These are phyloP conservation scores for Heliornis fulica DNA, from an alignment of 2,113 vertebrate genomes.

Conservation along the genomic window DNA sequence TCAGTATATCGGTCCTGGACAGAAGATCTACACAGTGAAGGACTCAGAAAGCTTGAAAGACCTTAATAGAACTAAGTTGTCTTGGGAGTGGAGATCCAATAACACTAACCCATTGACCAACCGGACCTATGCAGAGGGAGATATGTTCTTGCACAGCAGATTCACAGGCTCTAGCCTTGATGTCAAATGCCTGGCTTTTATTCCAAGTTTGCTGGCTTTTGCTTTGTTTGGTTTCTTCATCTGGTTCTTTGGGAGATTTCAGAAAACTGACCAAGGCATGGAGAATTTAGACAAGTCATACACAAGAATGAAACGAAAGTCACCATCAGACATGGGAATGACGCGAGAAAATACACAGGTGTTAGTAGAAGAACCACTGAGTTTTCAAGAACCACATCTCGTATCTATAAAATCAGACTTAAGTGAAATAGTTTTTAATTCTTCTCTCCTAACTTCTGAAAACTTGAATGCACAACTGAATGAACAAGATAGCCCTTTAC, in stretches of 20 bases:
- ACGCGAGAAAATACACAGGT: constrained; percentile 86
- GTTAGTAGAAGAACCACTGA: constrained; percentile 79
- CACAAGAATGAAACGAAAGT: constrained; percentile 93
- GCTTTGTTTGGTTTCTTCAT: constrained; percentile 94
- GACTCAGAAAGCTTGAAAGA: constrained; percentile 86
- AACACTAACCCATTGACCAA: constrained; percentile 86
- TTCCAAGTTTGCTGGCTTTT: constrained; percentile 93
- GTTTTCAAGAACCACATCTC: constrained; percentile 79
- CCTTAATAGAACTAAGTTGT: constrained; percentile 92
- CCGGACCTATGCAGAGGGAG: constrained; percentile 81
- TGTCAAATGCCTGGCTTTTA: constrained; percentile 93
- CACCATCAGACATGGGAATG: constrained; percentile 88
- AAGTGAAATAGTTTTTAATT: constrained; percentile 80
- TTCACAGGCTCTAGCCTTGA: constrained; percentile 88
- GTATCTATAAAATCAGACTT: constrained; percentile 84
- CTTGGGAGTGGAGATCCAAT: constrained; percentile 90
- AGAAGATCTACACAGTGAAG: constrained; percentile 96
- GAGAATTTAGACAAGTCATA: constrained; percentile 91
- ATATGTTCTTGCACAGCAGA: constrained; percentile 95
- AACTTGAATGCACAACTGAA: constrained; percentile 74
- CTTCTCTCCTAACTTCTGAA: constrained; percentile 77
- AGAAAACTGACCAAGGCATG: constrained; percentile 90
- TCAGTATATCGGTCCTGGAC: constrained; percentile 93
- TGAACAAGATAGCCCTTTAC: constrained; percentile 62
- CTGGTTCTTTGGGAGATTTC: constrained; percentile 92